Base-by-base conservation (phyloP, 1,140 invertebrate genomes). In the Cherax quadricarinatus region DNA sequence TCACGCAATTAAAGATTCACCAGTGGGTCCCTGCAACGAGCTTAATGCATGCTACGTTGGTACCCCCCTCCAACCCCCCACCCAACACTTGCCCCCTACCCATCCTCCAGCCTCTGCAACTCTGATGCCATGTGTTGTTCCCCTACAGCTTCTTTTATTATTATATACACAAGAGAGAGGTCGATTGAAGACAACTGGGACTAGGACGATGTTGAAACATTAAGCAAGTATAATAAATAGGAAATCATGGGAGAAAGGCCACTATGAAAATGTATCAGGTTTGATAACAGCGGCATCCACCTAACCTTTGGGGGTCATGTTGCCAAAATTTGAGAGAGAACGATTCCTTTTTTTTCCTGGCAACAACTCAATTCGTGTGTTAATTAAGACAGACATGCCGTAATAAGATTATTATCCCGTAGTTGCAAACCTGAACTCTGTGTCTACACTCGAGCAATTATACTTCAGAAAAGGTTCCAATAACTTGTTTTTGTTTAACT, bases 321-420 rank as follows among this genome's bases (percentile, higher is more conserved):
- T 75, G 70, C 70, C 70, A 75, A 75, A 75, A 24, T 75, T 75
- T 75, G 70, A 75, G 70, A 75, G n/a, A 30, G 70, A 75, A 30
- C 4, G 4, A 30, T 7, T 75, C 5, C 7, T 75, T 75, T 30
- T 30, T 75, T 21, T 75, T 30, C 6, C 6, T 16, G 16, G 6
- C 70, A 75, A 75, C 70, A 75, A 75, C 70, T 75, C 70, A 24
- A 75, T 75, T 30, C n/a, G 5, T 7, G 6, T 75, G 70, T 75
- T 75, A 75, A 75, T 75, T 75, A 75, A 75, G 70, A 75, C 70
- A 30, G 70, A 75, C 70, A 75, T n/a, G n/a, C n/a, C 1, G 21
- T 75, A 75, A 75, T 75, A 75, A 30, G 70, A 75, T 75, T 75
- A 75, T 75, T 75, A 75, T 21, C 70, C 70, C 70, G 14, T 30